Conservation (phyloP, 2,797 vertebrate species). For the Brachyrhaphis roseni region DNA sequence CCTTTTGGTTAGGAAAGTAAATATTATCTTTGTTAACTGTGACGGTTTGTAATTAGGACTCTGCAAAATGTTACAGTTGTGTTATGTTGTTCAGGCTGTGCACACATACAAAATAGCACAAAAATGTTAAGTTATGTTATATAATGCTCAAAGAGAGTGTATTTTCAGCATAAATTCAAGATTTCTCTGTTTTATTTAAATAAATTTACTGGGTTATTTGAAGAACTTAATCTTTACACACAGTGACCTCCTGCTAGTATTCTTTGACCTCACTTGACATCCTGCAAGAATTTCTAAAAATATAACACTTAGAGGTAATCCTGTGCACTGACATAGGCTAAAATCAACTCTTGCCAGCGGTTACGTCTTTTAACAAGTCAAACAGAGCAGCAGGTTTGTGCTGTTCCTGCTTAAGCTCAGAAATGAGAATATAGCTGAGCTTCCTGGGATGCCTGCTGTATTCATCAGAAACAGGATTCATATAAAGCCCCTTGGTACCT, state of each 20-base stretch:
- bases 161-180: neutral
- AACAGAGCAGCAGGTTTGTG: neutral
- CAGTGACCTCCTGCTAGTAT: neutral
- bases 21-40: neutral
- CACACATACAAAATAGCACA: neutral
- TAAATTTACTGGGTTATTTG: neutral
- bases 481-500: neutral
- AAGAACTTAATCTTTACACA: neutral
- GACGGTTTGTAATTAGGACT: neutral
- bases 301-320: conserved; percentile 22
- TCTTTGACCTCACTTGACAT: conserved; percentile 2
- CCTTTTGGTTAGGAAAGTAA: neutral
- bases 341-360: conserved; percentile 18
- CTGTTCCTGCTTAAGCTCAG: neutral
- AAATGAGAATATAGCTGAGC: neutral
- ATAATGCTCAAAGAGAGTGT: neutral
- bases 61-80: neutral
- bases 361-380: conserved; percentile 15
- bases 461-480: conserved; percentile 7
- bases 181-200: neutral
- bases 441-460: neutral
- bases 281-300: conserved; percentile 12
- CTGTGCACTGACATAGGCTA: neutral
- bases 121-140: neutral
- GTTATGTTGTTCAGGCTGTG: neutral